Base-by-base conservation (phyloP, 2,797 vertebrate genomes). In the Tenualosa ilisha region DNA sequence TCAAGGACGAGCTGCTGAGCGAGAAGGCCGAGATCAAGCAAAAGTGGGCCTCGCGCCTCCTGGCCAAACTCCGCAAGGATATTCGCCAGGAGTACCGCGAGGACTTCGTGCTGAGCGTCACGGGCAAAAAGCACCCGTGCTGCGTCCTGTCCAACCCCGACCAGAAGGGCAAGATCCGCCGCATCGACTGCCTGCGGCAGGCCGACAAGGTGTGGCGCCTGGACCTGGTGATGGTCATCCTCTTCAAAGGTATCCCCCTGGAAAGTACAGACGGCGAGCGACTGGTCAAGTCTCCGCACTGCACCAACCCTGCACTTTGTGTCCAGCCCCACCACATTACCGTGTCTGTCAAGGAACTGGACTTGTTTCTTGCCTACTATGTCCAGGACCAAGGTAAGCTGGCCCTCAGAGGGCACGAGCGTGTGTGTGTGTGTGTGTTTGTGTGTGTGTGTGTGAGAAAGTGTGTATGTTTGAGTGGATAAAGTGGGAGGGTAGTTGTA, bases 141-240 rank as follows among this genome's bases (percentile, higher is more conserved):
- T 99, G 98, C 87, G 98, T 99, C 92, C 96, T 99, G 87, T 99
- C 98, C 97, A 99, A 99, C 95, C 98, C 98, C 81, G 98, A 99
- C 96, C 98, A 99, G 97, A 99, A 99, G 96, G 98, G 98, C 95
- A 99, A 99, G 96, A 99, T 99, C 94, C 97, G 98, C 93, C 97
- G 98, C 91, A 99, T 99, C 93, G 98, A 99, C 96, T 99, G 98
- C 94, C 96, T 99, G 93, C 95, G 98, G 93, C 98, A 99, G 96
- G 98, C 98, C 92, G 98, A 99, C 96, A 99, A 99, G 95, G 98
- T 99, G 93, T 99, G 98, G 98, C 97, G 98, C 87, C 96, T 99
- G 97, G 98, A 99, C 97, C 97, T 99, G 96, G 98, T 99, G 95
- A 99, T 99, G 98, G 98, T 99, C 96, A 99, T 99, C 97, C 98